These are phyloP conservation scores for Sarcophaga carnaria DNA, from an alignment of 2,888 invertebrate genomes.

Conservation along the genomic window DNA sequence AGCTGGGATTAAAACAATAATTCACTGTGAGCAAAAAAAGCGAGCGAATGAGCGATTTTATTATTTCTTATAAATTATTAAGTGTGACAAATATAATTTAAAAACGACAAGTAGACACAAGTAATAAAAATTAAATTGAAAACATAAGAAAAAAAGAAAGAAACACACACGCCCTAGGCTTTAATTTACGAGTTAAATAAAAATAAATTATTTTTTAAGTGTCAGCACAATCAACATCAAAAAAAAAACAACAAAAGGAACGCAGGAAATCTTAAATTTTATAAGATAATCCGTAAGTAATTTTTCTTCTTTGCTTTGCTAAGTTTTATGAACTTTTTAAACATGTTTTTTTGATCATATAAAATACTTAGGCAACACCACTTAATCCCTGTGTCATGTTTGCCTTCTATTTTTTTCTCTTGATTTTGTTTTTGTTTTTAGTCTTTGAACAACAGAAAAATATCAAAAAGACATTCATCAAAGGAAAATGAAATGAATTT, in stretches of 20 bases:
- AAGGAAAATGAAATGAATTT: constrained; percentile 41
- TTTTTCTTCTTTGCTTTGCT: neutral
- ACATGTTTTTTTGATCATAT: constrained; percentile 53
- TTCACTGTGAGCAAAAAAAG: neutral
- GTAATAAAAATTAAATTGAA: constrained; percentile 42
- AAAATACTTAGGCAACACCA: constrained; percentile 61
- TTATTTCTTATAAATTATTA: constrained; percentile 47
- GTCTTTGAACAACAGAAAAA: neutral
- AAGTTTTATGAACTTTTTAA: constrained; percentile 20
- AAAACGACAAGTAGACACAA: constrained; percentile 12
- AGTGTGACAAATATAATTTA: constrained; percentile 55
- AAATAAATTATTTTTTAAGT: constrained; percentile 29
- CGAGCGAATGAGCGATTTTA: constrained; percentile 7
- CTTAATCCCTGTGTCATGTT: constrained; percentile 54
- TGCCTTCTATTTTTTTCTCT: neutral
- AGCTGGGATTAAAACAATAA: constrained; percentile 32
- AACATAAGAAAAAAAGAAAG: neutral
- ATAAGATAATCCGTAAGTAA: constrained; percentile 39
- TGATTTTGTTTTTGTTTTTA: constrained; percentile 10
- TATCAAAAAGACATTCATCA: constrained; percentile 58
- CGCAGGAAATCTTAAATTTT: constrained; percentile 43
- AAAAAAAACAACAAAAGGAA: neutral
- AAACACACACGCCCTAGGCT: constrained; percentile 47
- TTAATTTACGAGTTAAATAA: constrained; percentile 8
- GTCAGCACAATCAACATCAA: neutral